phyloP scores from a whole-genome alignment of 2,797 vertebrate genomes.

The Enteromius argenteus region DNA sequence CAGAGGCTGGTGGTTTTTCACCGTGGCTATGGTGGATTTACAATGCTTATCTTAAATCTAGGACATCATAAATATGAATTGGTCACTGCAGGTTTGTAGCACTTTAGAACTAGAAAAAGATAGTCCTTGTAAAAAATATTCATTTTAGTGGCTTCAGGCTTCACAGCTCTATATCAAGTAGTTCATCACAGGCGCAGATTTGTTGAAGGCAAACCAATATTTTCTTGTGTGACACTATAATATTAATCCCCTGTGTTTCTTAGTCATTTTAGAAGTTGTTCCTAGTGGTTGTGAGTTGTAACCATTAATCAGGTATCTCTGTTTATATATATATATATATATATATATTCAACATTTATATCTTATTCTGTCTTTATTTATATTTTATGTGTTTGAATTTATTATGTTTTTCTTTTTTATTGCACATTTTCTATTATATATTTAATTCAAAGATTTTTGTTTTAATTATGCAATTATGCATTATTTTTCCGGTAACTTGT shows the following conservation, averaged over 20 bases:
- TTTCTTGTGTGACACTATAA: neutral
- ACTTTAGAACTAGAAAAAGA: neutral
- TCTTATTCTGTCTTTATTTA: too few relatives aligned
- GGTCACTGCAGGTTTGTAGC: neutral
- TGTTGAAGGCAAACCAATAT: neutral
- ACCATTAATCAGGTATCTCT: neutral
- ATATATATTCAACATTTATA: too few relatives aligned
- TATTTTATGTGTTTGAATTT: too few relatives aligned
- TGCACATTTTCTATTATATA: too few relatives aligned
- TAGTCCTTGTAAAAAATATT: neutral
- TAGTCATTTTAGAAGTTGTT: neutral
- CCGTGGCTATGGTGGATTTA: neutral
- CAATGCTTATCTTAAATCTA: constrained; percentile 1
- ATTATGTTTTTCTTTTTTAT: too few relatives aligned
- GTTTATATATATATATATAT: too few relatives aligned
- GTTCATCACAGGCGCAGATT: neutral
- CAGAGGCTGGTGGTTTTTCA: constrained; percentile 41
- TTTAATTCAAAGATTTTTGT: too few relatives aligned
- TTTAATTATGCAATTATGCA: too few relatives aligned
- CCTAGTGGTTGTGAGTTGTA: too few relatives aligned
- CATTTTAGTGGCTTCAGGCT: neutral
- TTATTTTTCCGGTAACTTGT: too few relatives aligned
- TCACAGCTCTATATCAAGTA: neutral
- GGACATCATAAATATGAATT: neutral
- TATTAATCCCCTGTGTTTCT: neutral